phyloP scores from a whole-genome alignment of 2,888 invertebrate genomes.

The Apoderus coryli region DNA sequence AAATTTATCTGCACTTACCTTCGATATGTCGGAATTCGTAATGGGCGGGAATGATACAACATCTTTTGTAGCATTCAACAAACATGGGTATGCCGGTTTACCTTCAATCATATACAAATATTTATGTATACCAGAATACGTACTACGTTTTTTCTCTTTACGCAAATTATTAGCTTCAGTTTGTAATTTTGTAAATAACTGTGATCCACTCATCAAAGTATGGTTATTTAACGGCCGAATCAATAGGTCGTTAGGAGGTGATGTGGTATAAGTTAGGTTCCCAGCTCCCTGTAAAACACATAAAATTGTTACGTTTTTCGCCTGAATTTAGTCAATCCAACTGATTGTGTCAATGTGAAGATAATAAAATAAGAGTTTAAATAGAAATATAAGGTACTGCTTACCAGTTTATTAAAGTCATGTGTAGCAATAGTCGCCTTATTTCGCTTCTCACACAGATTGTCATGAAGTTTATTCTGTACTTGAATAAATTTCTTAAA shows the following conservation, averaged over 20 bases:
- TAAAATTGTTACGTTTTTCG: too few species aligned
- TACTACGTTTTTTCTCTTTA: slow-evolving; percentile 71
- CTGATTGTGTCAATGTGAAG: too few species aligned
- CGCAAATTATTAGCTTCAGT: slow-evolving; percentile 65
- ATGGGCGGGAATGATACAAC: slow-evolving; percentile 79
- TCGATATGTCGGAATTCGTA: slow-evolving; percentile 68
- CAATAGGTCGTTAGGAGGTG: slow-evolving; percentile 44
- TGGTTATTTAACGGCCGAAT: slow-evolving; percentile 51
- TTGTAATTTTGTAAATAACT: slow-evolving; percentile 52
- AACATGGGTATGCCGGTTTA: slow-evolving; percentile 56
- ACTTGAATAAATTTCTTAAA: slow-evolving; percentile 61
- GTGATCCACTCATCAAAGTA: slow-evolving; percentile 46
- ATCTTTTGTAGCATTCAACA: slow-evolving; percentile 45
- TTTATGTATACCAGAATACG: slow-evolving; percentile 71
- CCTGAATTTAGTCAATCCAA: too few species aligned
- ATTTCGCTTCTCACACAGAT: slow-evolving; percentile 62
- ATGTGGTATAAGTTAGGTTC: slow-evolving; percentile 52
- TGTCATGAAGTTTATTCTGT: slow-evolving; percentile 64
- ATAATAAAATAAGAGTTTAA: too few species aligned
- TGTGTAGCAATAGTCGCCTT: slow-evolving; percentile 74
- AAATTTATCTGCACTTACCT: too few species aligned
- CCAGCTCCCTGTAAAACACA: slow-evolving; percentile 29
- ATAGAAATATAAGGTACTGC: slow-evolving; percentile 11
- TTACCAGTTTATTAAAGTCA: slow-evolving; percentile 48
- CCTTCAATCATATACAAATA: slow-evolving; percentile 67